Percentiles rank a stretch among this genome's conserved stretches.
These are phyloP conservation scores for Dynastes grantii DNA, from an alignment of 2,888 invertebrate genomes.

Conservation along the genomic window DNA sequence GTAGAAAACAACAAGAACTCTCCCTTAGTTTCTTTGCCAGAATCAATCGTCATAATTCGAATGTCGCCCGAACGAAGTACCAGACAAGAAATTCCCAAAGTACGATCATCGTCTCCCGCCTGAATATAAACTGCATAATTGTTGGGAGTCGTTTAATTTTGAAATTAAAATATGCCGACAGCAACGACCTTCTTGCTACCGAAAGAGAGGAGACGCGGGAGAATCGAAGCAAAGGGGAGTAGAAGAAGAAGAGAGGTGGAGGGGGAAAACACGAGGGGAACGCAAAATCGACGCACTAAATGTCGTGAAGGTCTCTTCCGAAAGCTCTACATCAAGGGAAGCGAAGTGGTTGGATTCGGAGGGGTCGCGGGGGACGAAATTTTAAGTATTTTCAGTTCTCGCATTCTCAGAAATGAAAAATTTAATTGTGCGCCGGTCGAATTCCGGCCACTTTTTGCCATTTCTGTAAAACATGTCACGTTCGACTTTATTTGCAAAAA, in stretches of 20 bases:
- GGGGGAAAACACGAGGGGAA: background rate
- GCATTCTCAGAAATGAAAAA: slow-evolving; percentile 61
- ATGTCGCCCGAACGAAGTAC: too few relatives aligned
- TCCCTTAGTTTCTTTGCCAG: too few relatives aligned
- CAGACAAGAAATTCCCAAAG: background rate
- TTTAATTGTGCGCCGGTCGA: slow-evolving; percentile 59
- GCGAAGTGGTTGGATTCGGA: background rate
- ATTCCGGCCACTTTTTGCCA: slow-evolving; percentile 59
- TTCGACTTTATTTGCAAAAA: slow-evolving; percentile 58
- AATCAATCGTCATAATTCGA: too few relatives aligned
- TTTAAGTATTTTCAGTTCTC: slow-evolving; percentile 58
- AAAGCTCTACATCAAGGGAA: background rate
- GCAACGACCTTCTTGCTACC: slow-evolving; percentile 10
- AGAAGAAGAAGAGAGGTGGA: background rate
- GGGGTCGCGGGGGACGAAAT: slow-evolving; percentile 51
- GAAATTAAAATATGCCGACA: slow-evolving; percentile 39
- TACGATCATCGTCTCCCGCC: background rate
- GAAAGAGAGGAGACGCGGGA: background rate
- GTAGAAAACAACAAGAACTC: too few relatives aligned
- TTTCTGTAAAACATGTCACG: slow-evolving; percentile 59
- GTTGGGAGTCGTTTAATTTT: slow-evolving; percentile 27
- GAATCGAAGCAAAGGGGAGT: background rate
- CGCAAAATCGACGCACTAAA: background rate
- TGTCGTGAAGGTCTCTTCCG: slow-evolving; percentile 18
- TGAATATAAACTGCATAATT: slow-evolving; percentile 39